Percentiles rank a stretch among this genome's conserved stretches.
phyloP scores from a whole-genome alignment of 1,140 invertebrate genomes.

The Nomia melanderi region DNA sequence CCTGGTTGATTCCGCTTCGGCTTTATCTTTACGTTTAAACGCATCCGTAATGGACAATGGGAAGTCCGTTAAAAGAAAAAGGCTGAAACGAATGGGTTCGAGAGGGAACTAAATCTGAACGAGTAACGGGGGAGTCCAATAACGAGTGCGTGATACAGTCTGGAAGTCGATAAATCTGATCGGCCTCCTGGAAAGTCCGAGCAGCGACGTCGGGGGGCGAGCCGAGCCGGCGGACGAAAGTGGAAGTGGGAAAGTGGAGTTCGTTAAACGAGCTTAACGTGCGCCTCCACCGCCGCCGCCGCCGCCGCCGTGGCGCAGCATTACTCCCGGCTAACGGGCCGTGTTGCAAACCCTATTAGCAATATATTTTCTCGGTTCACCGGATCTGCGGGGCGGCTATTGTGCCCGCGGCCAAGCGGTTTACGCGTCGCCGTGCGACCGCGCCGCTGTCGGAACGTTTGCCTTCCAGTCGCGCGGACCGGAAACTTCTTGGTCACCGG shows the following conservation, averaged over 20 bases:
- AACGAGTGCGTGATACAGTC: conserved; percentile 44
- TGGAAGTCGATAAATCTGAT: conserved; percentile 58
- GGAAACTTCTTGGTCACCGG: background rate
- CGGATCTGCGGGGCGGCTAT: conserved; percentile 57
- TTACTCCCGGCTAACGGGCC: conserved; percentile 74
- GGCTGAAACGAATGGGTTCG: background rate
- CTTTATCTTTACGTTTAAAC: background rate
- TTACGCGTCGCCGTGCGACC: conserved; percentile 69
- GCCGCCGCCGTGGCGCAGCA: conserved; percentile 68
- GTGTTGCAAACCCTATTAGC: conserved; percentile 74
- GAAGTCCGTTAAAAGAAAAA: background rate
- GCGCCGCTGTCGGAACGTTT: conserved; percentile 16
- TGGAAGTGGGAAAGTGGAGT: conserved; percentile 44
- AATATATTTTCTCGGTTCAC: conserved; percentile 73
- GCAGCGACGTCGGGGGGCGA: background rate
- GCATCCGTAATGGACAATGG: background rate
- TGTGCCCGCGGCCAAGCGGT: conserved; percentile 57
- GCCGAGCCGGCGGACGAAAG: conserved; percentile 9
- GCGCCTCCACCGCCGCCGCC: no score
- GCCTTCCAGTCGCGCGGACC: conserved; percentile 22
- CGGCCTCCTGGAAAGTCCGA: conserved; percentile 37
- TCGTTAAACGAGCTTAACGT: conserved; percentile 72
- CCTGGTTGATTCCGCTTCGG: no score
- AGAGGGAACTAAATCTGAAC: conserved; percentile 31
- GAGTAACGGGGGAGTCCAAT: conserved; percentile 17